Percentiles rank a stretch among this genome's conserved stretches.
Evolutionary conservation across 2,113 vertebrate genomes (phyloP).

Genomic region (Hemichromis elongatus): DNA sequence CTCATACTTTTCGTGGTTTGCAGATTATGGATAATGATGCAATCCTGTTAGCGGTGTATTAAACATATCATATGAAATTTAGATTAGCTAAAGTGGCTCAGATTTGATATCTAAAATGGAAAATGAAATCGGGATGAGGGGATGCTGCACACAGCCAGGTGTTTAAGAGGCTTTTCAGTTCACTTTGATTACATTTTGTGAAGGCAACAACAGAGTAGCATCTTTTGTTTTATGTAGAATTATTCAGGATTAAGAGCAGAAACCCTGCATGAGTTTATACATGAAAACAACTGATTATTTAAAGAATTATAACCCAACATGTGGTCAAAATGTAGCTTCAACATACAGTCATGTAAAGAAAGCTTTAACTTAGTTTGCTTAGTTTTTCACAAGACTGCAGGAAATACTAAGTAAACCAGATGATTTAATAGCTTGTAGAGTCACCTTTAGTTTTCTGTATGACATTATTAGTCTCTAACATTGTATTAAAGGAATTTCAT

Average conservation of each 20-base stretch:
- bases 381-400: background rate
- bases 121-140: background rate
- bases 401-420: background rate
- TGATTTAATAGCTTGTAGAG: background rate
- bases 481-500: background rate
- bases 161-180: constrained; percentile 46
- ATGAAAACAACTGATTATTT: background rate
- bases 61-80: constrained; percentile 1
- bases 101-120: background rate
- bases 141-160: constrained; percentile 2
- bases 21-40: constrained; percentile 13
- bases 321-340: background rate
- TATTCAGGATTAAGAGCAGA: constrained; percentile 4
- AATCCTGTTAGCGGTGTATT: constrained; percentile 25
- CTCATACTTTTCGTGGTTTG: background rate
- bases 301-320: background rate
- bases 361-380: background rate
- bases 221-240: constrained; percentile 6
- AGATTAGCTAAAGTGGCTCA: constrained; percentile 21
- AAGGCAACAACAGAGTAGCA: background rate
- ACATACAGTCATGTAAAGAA: background rate
- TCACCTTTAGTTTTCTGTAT: background rate
- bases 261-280: background rate
- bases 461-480: background rate
- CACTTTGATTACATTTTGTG: constrained; percentile 32